Base-by-base conservation (phyloP, 2,888 invertebrate species). In the Norana najaformis region DNA sequence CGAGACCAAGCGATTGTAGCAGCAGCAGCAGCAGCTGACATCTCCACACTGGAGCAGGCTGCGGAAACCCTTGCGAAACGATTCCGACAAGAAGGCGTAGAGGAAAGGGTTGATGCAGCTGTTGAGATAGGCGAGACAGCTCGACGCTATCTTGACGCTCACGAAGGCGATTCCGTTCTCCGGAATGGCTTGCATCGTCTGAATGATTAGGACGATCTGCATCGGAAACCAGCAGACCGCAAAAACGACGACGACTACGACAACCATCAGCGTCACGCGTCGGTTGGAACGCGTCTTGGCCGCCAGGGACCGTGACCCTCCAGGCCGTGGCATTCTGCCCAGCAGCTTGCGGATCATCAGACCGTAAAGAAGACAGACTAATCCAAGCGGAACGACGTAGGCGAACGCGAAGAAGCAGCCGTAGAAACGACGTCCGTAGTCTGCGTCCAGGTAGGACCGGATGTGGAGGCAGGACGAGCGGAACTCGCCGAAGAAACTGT, bases 141-240 rank as follows among this genome's bases (percentile, higher is more conserved):
- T 95, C 18, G 94, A 93, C 39, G 94, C 93, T 91, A 95, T 93
- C 91, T 89, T 89, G n/a, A 82, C 14, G 35, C 94, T 94, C 0
- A 94, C 88, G 35, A 93, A 93, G 14, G 94, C 97, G 96, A 89
- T 96, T 96, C 91, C 35, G 20, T 91, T 91, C 23, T 69, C 88
- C 89, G 96, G 95, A 92, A 96, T 96, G 92, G 97, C 95, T n/a
- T 97, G 97, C 95, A 97, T 97, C 95, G 98, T 98, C 47, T 98
- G 95, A 92, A 97, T 96, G 90, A 95, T 94, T 92, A 95, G 95
- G 90, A 95, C 94, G 18, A 98, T 96, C 96, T 98, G 98, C 94
- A 98, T 97, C 38, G 98, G 98, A 93, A 97, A 96, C 98, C 98
- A 98, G 95, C 98, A 98, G 88, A 98, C 96, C 37, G 98, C 98